A percentile compares a stretch with the other conserved stretches of the same genome.
These are phyloP conservation scores for Garrulus glandarius DNA, from an alignment of 2,797 vertebrate species.

Conservation along the genomic window DNA sequence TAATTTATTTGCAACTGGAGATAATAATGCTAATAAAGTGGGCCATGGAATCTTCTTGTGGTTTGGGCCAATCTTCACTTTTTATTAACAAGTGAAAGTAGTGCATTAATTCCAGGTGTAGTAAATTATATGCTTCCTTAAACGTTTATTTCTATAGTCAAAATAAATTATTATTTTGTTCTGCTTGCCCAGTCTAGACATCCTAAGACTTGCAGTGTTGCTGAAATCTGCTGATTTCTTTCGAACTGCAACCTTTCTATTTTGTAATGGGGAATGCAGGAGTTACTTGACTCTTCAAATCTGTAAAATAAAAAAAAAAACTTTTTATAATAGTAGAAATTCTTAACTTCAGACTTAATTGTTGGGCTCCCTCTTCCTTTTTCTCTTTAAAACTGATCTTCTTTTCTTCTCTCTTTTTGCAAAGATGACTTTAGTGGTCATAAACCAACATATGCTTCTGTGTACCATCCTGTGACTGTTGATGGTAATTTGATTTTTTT, in stretches of 20 bases:
- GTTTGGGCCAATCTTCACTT: neutral
- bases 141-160: neutral
- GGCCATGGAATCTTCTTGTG: neutral
- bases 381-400: constrained; percentile 32
- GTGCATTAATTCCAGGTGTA: neutral
- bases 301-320: neutral
- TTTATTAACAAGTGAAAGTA: neutral
- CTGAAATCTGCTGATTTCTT: neutral
- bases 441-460: constrained; percentile 19
- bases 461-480: constrained; percentile 44
- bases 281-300: neutral
- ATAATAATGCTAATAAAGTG: neutral
- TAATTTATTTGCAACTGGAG: constrained; percentile 25
- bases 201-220: neutral
- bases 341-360: neutral
- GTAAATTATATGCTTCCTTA: neutral
- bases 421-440: constrained; percentile 37
- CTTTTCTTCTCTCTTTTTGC: constrained; percentile 21
- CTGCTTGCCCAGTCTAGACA: neutral
- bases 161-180: neutral
- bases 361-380: neutral
- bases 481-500: constrained; percentile 19
- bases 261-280: neutral
- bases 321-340: neutral
- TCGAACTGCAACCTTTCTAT: neutral